Evolutionary conservation across 2,888 invertebrate genomes (phyloP).

Genomic region (Thymelicus lineola): DNA sequence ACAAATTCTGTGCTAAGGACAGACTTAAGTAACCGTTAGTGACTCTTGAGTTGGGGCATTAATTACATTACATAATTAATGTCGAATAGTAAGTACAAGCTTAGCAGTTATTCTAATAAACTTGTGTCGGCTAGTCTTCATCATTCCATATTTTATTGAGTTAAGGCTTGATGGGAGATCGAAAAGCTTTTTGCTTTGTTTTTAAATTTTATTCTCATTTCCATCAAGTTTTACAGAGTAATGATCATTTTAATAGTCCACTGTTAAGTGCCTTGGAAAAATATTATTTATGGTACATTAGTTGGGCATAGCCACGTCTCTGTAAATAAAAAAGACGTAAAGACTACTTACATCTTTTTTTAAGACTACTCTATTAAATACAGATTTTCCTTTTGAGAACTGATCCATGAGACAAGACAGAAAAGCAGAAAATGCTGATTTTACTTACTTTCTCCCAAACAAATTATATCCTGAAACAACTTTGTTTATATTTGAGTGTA

Average conservation of each 20-base stretch:
- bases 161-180: constrained; percentile 15
- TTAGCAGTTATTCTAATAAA: constrained; percentile 18
- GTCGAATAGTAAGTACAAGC: constrained; percentile 7
- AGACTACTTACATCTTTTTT: too few species aligned
- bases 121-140: constrained; percentile 11
- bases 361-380: too few species aligned
- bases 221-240: background rate
- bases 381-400: too few species aligned
- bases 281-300: too few species aligned
- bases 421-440: too few species aligned
- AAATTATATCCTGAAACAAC: background rate
- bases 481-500: background rate
- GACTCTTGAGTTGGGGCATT: background rate
- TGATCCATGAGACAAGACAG: too few species aligned
- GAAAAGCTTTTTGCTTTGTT: constrained; percentile 34
- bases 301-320: too few species aligned
- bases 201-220: constrained; percentile 8
- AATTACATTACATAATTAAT: background rate
- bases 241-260: background rate
- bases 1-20: too few species aligned
- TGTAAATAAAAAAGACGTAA: too few species aligned
- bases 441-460: background rate
- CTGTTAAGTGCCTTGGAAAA: too few species aligned
- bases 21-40: too few species aligned
- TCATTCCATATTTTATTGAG: constrained; percentile 2